These are phyloP conservation scores for Chouioia cunea DNA, from an alignment of 2,888 invertebrate genomes.

Conservation along the genomic window DNA sequence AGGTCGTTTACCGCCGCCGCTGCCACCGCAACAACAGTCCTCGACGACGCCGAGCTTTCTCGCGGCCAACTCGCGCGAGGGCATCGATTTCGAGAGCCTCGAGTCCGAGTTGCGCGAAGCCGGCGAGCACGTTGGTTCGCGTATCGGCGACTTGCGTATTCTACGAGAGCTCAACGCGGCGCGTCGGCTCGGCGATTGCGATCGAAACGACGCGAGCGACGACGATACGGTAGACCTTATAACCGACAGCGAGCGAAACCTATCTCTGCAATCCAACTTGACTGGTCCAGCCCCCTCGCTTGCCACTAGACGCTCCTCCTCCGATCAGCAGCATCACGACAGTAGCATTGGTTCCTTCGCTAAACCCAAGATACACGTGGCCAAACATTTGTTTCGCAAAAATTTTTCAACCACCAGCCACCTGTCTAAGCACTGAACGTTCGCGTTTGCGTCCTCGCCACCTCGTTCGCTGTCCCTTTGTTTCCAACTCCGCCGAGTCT, in stretches of 20 bases:
- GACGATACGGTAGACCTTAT: constrained; percentile 44
- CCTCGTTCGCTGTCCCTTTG: no score
- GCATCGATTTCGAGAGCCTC: constrained; percentile 65
- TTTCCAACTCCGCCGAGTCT: no score
- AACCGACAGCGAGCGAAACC: constrained; percentile 3
- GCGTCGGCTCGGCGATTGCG: constrained; percentile 32
- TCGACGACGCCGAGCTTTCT: constrained; percentile 59
- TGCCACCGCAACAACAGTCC: constrained; percentile 4
- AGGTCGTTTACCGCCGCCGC: constrained; percentile 4
- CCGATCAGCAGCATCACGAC: no score
- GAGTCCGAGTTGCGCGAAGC: constrained; percentile 61
- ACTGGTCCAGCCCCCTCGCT: no score
- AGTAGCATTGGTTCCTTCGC: constrained; percentile 26
- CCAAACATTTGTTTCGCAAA: constrained; percentile 44
- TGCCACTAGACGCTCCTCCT: no score
- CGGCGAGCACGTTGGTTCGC: constrained; percentile 47
- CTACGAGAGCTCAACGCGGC: constrained; percentile 29
- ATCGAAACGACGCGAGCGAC: constrained; percentile 35
- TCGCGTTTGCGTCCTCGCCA: no score
- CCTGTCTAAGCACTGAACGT: no score
- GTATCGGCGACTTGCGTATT: constrained; percentile 16
- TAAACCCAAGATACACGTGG: constrained; percentile 42
- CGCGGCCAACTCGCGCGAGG: constrained; percentile 63
- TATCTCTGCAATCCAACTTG: no score
- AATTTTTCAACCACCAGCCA: constrained; percentile 2